These are phyloP conservation scores for Falco naumanni DNA, from an alignment of 2,797 vertebrate genomes.

Conservation along the genomic window DNA sequence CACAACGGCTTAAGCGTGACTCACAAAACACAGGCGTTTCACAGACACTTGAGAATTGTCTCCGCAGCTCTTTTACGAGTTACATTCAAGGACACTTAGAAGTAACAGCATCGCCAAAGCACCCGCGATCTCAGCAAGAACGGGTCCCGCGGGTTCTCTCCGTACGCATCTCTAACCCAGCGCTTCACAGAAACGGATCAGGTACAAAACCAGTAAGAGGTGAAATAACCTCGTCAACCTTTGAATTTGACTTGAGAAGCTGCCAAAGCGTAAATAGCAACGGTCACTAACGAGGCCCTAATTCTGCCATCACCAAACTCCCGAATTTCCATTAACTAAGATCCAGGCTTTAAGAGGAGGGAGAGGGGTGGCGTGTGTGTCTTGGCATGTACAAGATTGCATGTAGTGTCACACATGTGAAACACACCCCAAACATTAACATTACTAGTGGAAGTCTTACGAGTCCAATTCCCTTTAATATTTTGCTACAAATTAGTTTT, in stretches of 20 bases:
- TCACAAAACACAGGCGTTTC: neutral
- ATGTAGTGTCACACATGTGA: neutral
- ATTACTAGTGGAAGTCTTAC: neutral
- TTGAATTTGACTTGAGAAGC: neutral
- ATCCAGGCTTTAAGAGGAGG: neutral
- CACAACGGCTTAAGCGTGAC: neutral
- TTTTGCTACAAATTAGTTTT: neutral
- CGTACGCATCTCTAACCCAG: neutral
- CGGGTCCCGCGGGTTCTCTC: neutral
- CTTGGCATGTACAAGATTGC: neutral
- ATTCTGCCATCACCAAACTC: constrained; percentile 35
- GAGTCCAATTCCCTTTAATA: constrained; percentile 24
- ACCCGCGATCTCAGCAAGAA: neutral
- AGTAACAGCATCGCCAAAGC: neutral
- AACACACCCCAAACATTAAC: neutral
- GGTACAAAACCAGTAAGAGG: neutral
- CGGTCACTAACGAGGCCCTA: constrained; percentile 35
- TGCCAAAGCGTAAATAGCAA: constrained; percentile 39
- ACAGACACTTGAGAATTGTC: neutral
- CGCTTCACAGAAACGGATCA: neutral
- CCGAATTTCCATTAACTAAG: constrained; percentile 42
- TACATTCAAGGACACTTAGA: constrained; percentile 58
- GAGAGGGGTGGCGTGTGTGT: neutral
- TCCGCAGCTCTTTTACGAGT: neutral
- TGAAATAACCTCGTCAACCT: constrained; percentile 15